Evolutionary conservation across 2,888 invertebrate species (phyloP), one percentile per base, ranked within the genome.

Genomic region (Dorcus parallelipipedus): DNA sequence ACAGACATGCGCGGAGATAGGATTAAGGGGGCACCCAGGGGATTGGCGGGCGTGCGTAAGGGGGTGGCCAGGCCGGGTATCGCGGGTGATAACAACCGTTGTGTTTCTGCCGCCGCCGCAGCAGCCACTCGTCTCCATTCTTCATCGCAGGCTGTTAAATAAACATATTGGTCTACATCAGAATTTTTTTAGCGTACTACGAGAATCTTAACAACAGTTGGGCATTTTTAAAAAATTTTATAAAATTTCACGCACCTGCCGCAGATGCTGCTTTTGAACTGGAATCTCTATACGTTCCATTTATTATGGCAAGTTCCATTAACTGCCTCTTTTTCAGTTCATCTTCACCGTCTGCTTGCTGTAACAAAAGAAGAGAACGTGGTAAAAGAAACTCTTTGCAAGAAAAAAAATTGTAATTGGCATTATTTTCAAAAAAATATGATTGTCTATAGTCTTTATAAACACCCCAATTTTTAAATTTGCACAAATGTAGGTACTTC

Each of bases 231-330:
- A 33, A 33, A 6, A 1, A 4, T 33, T 6, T 6, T 6, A 5
- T 33, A 4, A 33, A 33, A 33, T 33, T 33, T 33, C 23, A 60
- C 76, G 76, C 83, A 91, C 92, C 92, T 87, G 91, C 88, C 69
- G 88, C 88, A 74, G 90, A 86, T 69, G 89, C 88, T 71, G 91
- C 91, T 81, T 94, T 95, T 70, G 91, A 85, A 78, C 93, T 94
- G 61, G 95, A 95, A 80, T 97, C 97, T 78, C 98, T 89, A 84
- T 98, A 99, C 56, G 99, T 99, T 78, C 99, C 99, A 79, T 99
- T 99, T 78, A 99, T 97, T 75, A 99, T 99, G 75, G 99, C 99
- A 78, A 99, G 84, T 82, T 99, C 99, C 98, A 99, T 99, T 73
- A 99, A 85, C 82, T 99, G 99, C 78, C 97, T 89, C 81, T 99